Evolutionary conservation across 2,888 invertebrate species (phyloP).

Genomic region (Phyto melanocephala): DNA sequence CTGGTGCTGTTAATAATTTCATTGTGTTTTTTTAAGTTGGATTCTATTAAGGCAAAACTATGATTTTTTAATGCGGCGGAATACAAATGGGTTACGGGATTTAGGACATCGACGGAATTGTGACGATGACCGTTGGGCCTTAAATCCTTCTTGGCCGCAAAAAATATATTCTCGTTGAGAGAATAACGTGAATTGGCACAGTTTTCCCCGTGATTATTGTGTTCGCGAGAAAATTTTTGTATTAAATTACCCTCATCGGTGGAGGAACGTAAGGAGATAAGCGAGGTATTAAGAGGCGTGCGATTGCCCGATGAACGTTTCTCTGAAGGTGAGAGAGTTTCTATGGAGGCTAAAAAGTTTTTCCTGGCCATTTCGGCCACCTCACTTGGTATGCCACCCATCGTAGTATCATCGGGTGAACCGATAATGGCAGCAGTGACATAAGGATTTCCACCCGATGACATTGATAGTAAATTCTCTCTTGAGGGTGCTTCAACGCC

Average conservation of each 20-base stretch:
- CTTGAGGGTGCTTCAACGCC: constrained; percentile 75
- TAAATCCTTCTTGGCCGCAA: constrained; percentile 70
- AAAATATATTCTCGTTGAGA: constrained; percentile 76
- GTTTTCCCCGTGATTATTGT: constrained; percentile 67
- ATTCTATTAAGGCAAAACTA: constrained; percentile 71
- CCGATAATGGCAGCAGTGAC: constrained; percentile 68
- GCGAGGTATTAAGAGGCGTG: constrained; percentile 66
- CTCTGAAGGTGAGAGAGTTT: constrained; percentile 78
- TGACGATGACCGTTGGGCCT: constrained; percentile 73
- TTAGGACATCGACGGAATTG: constrained; percentile 76
- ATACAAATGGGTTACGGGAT: constrained; percentile 72
- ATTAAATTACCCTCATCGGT: constrained; percentile 72
- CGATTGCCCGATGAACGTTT: constrained; percentile 70
- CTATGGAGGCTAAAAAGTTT: constrained; percentile 75
- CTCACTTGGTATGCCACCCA: constrained; percentile 70
- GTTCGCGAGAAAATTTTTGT: constrained; percentile 70
- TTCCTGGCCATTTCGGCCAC: constrained; percentile 69
- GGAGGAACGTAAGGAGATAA: constrained; percentile 70
- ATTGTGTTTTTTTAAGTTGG: constrained; percentile 69
- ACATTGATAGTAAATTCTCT: constrained; percentile 76
- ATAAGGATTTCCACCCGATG: constrained; percentile 71
- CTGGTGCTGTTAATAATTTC: constrained; percentile 43
- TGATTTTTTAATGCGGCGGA: constrained; percentile 70
- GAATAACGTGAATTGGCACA: constrained; percentile 76
- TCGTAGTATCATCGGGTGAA: constrained; percentile 73